Base-by-base conservation (phyloP, 2,113 vertebrate genomes). In the Tragelaphus imberbis region DNA sequence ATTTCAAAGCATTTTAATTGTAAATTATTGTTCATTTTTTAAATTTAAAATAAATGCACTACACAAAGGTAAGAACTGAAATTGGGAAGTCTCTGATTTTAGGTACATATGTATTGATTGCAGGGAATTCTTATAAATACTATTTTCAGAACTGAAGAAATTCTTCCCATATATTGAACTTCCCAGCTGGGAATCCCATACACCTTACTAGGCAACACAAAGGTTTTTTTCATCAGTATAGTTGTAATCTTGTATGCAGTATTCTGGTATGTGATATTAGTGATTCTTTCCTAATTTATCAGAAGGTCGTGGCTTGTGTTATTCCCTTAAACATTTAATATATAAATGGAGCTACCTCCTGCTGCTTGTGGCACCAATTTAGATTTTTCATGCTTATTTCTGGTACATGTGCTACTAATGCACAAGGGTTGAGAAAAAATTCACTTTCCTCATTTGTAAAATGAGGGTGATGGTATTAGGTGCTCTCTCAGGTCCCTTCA, bases 351-450 rank as follows among this genome's bases (percentile, higher is more conserved):
- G 58, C 27, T 89, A 40, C 16, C 33, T 86, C 65, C 61, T 93
- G 33, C 82, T 87, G 68, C 51, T 95, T 10, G 61, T 84, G 58
- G 25, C 27, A 58, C 93, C 2, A 4, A 77, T 87, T 96, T 97
- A 91, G 47, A 95, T 82, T 97, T 97, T 93, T 87, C 95, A 89
- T 91, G 55, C 51, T 97, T 94, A 59, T 94, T 95, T 96, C 56
- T 63, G 16, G 80, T 94, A 13, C 30, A 16, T 87, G 51, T 91
- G 27, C 82, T 96, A 27, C 23, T 19, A 96, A 87, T 44, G 61
- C 47, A 90, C 68, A 88, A 84, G 68, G 21, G 16, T 16, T 87
- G 5, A 94, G 55, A 75, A 90, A 92, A 68, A 28, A 96, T 86
- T 93, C 94, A 95, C 59, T 94, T 94, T 97, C 68, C 61, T 96